These are phyloP conservation scores for Sus cebifrons DNA, from an alignment of 2,797 vertebrate species.

Conservation along the genomic window DNA sequence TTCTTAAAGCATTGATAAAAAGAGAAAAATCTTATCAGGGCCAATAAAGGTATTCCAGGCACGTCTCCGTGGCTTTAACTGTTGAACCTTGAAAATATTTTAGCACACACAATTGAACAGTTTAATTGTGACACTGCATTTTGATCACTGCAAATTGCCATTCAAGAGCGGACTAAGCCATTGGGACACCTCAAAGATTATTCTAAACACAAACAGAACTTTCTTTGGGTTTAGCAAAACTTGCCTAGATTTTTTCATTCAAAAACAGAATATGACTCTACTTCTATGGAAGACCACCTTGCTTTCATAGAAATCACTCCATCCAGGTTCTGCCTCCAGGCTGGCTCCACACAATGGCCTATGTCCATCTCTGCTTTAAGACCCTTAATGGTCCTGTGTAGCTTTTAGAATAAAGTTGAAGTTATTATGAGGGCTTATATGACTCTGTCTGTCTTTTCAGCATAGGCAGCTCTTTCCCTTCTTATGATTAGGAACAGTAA, in stretches of 20 bases:
- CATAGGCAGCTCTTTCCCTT: not conserved
- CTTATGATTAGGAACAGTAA: not conserved
- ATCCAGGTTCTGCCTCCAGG: not conserved
- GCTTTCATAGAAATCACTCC: not conserved
- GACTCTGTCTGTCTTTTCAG: not conserved
- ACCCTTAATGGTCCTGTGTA: not conserved
- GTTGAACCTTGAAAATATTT: conserved; percentile 44
- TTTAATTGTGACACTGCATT: conserved; percentile 1
- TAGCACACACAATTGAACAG: not conserved
- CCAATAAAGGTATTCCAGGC: not conserved
- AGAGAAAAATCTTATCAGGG: not conserved
- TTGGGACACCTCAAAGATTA: not conserved
- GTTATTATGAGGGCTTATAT: not conserved
- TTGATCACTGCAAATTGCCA: not conserved
- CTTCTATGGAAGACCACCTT: not conserved
- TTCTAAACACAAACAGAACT: conserved; percentile 5
- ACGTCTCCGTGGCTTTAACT: conserved; percentile 23
- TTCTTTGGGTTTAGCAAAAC: conserved; percentile 12
- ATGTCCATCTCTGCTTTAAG: not conserved
- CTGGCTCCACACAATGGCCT: not conserved
- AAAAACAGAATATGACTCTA: conserved; percentile 59
- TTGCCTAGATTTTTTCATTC: conserved; percentile 14
- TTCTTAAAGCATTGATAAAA: conserved; percentile 19
- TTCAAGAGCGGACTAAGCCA: not conserved
- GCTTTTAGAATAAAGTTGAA: not conserved